Conservation (phyloP, 2,797 vertebrate genomes). For the Mus caroli region DNA sequence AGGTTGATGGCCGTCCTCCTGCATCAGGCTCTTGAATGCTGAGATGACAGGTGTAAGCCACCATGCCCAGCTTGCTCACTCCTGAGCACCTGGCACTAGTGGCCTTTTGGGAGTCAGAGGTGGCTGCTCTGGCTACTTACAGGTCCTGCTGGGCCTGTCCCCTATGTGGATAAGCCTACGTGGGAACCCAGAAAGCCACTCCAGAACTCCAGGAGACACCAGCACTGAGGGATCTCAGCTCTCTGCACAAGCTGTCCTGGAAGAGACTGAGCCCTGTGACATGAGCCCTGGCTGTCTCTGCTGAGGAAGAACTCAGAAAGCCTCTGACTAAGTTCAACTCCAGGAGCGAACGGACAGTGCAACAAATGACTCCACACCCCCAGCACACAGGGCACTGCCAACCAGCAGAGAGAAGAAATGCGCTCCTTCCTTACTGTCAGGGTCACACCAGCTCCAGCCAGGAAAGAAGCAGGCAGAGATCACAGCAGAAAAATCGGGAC, state of each 20-base stretch:
- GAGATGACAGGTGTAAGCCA: background rate
- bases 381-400: background rate
- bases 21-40: background rate
- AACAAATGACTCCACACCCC: background rate
- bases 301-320: background rate
- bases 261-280: background rate
- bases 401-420: conserved; percentile 3
- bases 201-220: background rate
- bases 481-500: background rate
- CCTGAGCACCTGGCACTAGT: accelerated
- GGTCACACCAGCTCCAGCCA: background rate
- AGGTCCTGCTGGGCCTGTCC: background rate
- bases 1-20: background rate
- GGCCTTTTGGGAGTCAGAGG: background rate
- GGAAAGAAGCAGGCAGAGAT: background rate
- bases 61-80: background rate
- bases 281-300: background rate
- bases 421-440: background rate
- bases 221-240: background rate
- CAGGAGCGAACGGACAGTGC: background rate
- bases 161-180: accelerated
- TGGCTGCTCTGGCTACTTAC: background rate
- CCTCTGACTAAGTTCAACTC: background rate
- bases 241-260: background rate
- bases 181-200: background rate